Evolutionary conservation across 2,113 vertebrate genomes (phyloP), one percentile per base, ranked within the genome.

Genomic region (Hemicordylus capensis): DNA sequence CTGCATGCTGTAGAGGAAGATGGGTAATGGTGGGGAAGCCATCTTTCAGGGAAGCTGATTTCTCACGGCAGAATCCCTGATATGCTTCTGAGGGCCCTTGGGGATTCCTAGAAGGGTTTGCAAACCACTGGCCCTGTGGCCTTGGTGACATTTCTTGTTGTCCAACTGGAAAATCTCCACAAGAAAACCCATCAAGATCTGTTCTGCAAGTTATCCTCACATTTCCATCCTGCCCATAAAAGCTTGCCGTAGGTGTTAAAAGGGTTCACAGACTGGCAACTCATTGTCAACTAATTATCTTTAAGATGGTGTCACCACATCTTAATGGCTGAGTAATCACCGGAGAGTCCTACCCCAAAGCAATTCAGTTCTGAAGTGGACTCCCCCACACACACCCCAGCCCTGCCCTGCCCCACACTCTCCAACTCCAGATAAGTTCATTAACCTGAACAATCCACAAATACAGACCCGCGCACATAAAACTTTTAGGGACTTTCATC

Each of bases 211-310:
- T 54, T 75, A 56, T 87, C 81, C 73, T 80, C 34, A 83, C 83
- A 80, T 91, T 94, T 95, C 48, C 92, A 83, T 92, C 92, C 89
- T 91, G 93, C 96, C 93, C 93, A 94, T 94, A 95, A 93, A n/a
- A 89, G 89, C 83, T 88, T 83, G 92, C 51, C 1, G 66, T 1
- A 96, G 95, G 96, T 96, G 96, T 96, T 96, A 96, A 95, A 96
- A 94, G 93, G 91, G 94, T 95, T 96, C 96, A 96, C 94, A 96
- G 95, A 94, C 93, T 96, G 93, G 91, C 94, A 97, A 95, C 94
- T 96, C 96, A 96, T 97, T 97, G 95, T 96, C 95, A 95, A 96
- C 95, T 97, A 95, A 97, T 97, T 97, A 96, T 93, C 95, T 96
- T 93, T 96, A 96, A 95, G 93, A 92, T 94, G 94, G 96, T 97